Conservation (phyloP, 2,888 invertebrate species). For the Tachina fera region DNA sequence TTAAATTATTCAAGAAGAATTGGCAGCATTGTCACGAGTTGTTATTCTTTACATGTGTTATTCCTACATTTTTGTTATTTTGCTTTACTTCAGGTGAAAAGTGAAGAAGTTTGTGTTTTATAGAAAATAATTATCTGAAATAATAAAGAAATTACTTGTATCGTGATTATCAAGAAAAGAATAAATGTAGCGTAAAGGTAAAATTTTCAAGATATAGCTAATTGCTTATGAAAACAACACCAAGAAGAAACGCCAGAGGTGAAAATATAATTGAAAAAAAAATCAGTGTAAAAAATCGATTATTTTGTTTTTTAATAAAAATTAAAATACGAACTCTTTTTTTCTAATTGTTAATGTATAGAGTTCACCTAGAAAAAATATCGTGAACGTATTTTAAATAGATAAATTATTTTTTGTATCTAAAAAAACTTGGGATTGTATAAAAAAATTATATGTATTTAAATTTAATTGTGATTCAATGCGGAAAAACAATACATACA, state of each 20-base stretch:
- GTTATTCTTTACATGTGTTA: constrained; percentile 53
- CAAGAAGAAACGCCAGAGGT: not conserved
- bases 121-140: constrained; percentile 20
- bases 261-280: constrained; percentile 21
- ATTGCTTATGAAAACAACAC: constrained; percentile 42
- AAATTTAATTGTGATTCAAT: not conserved
- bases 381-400: constrained; percentile 4
- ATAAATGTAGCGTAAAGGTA: constrained; percentile 54
- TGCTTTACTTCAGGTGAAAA: constrained; percentile 58
- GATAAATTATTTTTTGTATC: not conserved
- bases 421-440: not conserved
- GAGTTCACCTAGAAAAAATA: constrained; percentile 7
- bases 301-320: constrained; percentile 23
- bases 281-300: constrained; percentile 57
- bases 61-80: constrained; percentile 59
- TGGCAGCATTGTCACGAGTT: constrained; percentile 34
- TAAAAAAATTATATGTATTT: not conserved
- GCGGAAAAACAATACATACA: not conserved
- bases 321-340: constrained; percentile 18
- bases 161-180: constrained; percentile 45
- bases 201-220: constrained; percentile 46
- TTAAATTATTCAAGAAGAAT: not conserved
- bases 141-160: constrained; percentile 26
- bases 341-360: constrained; percentile 6
- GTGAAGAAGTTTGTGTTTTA: constrained; percentile 35